Conservation (phyloP, 2,113 vertebrate species). For the Notothenia coriiceps region DNA sequence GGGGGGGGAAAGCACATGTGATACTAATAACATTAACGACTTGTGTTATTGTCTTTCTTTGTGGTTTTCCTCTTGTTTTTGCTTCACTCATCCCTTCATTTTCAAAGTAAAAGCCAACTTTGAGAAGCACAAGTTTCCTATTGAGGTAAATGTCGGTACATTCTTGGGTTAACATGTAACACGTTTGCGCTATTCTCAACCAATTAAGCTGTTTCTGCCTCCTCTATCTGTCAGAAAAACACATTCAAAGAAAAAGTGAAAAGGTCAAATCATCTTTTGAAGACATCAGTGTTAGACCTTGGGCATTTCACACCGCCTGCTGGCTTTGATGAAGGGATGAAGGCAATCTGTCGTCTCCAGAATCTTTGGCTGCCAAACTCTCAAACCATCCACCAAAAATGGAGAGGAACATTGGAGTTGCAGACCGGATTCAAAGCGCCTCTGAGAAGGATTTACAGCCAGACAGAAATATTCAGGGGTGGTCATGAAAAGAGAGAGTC, state of each 20-base stretch:
- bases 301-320: not conserved
- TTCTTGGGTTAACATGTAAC: not conserved
- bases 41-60: too few species aligned
- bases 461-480: slow-evolving; percentile 68
- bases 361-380: slow-evolving; percentile 47
- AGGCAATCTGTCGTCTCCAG: slow-evolving; percentile 31
- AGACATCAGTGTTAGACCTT: not conserved
- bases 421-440: slow-evolving; percentile 20
- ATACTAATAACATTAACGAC: too few species aligned
- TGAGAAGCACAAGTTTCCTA: not conserved
- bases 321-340: slow-evolving; percentile 44
- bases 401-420: slow-evolving; percentile 38
- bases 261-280: slow-evolving; percentile 17
- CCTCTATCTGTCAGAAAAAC: slow-evolving; percentile 6
- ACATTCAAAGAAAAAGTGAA: slow-evolving; percentile 5
- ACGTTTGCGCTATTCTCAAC: not conserved
- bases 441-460: slow-evolving; percentile 60
- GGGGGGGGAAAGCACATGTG: too few species aligned
- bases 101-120: not conserved
- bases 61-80: too few species aligned
- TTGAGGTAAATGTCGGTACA: not conserved
- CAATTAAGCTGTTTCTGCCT: not conserved
- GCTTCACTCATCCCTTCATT: not conserved
- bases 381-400: slow-evolving; percentile 42
- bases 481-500: slow-evolving; percentile 43